Base-by-base conservation (phyloP, 64 coral and sea anemone genomes). In the Stichodactyla mertensii region DNA sequence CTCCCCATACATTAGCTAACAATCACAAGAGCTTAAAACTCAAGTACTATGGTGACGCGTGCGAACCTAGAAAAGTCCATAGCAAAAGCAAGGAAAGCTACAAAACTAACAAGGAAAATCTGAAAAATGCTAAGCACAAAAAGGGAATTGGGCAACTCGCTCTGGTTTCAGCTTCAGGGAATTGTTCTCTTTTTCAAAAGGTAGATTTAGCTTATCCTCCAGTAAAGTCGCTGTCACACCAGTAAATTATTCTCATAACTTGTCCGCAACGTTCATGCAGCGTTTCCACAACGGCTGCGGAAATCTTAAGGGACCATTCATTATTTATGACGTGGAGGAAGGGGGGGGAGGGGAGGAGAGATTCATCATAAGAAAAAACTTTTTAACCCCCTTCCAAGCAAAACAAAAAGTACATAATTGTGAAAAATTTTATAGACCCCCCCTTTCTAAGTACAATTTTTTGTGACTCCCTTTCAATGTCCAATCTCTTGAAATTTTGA, bases 151-250 rank as follows among this genome's bases (percentile, higher is more conserved):
- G 94, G 52, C 61, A 82, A 79, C 88, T 95, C 51, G 94, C 94
- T 31, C 54, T 95, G 18, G 90, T 95, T 5, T 89, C 91, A 84
- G 88, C 90, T 60, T 20, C 58, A 60, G 92, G 94, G 61, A 60
- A 82, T 54, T 95, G 94, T 26, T 92, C 94, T 58, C 66, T 92
- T 12, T 95, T 92, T 87, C 61, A 74, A 10, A 95, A 95, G 91
- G 93, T 95, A 88, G 36, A 54, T 7, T 79, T 3, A 74, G 69
- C n/a, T 6, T 2, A 23, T 74, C 24, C 14, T 45, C 36, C 36
- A 4, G 36, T 45, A 45, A 45, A 45, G 36, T 45, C 36, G 36
- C 36, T 45, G 3, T 45, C 36, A 45, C 36, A 45, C 36, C 36
- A 45, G 36, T 45, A 45, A 45, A 45, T 36, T 45, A 45, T 45